Evolutionary conservation across 2,113 vertebrate genomes (phyloP).

Genomic region (Nycticryphes semicollaris): DNA sequence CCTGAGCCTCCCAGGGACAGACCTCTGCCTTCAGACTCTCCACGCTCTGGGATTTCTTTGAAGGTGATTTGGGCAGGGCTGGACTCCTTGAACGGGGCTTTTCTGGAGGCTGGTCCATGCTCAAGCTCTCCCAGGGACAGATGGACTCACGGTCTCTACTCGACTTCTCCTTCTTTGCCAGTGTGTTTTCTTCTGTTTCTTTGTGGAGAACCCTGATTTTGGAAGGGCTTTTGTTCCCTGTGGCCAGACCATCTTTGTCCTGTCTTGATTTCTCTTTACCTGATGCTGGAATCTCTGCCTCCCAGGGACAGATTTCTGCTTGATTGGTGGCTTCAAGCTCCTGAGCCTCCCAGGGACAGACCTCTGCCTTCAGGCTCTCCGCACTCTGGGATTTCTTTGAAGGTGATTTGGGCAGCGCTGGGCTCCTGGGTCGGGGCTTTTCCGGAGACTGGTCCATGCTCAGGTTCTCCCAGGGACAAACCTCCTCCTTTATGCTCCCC

Average conservation of each 20-base stretch:
- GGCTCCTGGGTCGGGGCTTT: neutral
- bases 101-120: neutral
- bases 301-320: slow-evolving; percentile 66
- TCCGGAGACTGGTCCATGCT: neutral
- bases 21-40: neutral
- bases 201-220: fast-evolving
- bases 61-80: neutral
- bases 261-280: neutral
- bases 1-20: neutral
- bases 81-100: neutral
- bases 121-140: slow-evolving; percentile 39
- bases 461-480: slow-evolving; percentile 68
- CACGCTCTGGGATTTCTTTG: neutral
- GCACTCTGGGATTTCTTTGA: neutral
- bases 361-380: neutral
- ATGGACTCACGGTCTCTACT: neutral
- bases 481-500: neutral
- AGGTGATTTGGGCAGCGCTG: neutral
- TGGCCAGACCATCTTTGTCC: neutral
- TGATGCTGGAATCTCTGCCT: neutral
- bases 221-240: neutral
- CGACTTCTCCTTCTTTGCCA: neutral
- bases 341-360: slow-evolving; percentile 64
- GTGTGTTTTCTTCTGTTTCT: fast-evolving
- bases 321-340: slow-evolving; percentile 29